Evolutionary conservation across 2,113 vertebrate species (phyloP), one percentile per base, ranked within the genome.

Genomic region (Apeltes quadracus): DNA sequence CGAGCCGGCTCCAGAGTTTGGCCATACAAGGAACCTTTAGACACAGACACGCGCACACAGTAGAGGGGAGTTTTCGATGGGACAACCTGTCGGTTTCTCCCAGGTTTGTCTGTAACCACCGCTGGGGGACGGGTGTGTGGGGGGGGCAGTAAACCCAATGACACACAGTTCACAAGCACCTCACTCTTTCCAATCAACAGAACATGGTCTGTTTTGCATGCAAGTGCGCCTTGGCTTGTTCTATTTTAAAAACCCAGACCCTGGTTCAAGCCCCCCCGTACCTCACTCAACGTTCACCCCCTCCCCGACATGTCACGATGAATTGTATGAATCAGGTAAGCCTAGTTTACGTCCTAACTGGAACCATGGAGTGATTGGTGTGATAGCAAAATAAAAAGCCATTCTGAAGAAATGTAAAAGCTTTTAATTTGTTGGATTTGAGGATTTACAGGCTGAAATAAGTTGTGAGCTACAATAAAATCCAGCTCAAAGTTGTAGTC

Each of bases 171-270:
- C 91, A 93, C 93, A 93, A 87, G 90, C 92, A 90, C 87, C 91
- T 90, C 90, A 92, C 92, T 94, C 92, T 93, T 91, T 79, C 87
- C 87, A 84, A 92, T 91, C 92, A 92, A 94, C 93, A 94, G 91
- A 89, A 92, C 90, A 80, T 61, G 61, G 88, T 93, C 92, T 94
- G 93, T 94, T 87, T 92, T 85, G 86, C 90, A 84, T 87, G 85
- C 55, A 82, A 88, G 83, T 89, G 88, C 92, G 88, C 90, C 92
- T 93, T 89, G 87, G 91, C 89, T 85, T 84, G 87, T 89, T 91
- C 93, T 94, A 94, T 94, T 94, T 94, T 92, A 91, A 92, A n/a
- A 92, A 89, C 84, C 85, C 82, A 82, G 46, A 87, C 84, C 86
- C 84, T 72, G 83, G 85, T 89, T 86, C 78, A 87, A 87, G 72